phyloP scores from a whole-genome alignment of 2,888 invertebrate species.

The Synergus gifuensis region DNA sequence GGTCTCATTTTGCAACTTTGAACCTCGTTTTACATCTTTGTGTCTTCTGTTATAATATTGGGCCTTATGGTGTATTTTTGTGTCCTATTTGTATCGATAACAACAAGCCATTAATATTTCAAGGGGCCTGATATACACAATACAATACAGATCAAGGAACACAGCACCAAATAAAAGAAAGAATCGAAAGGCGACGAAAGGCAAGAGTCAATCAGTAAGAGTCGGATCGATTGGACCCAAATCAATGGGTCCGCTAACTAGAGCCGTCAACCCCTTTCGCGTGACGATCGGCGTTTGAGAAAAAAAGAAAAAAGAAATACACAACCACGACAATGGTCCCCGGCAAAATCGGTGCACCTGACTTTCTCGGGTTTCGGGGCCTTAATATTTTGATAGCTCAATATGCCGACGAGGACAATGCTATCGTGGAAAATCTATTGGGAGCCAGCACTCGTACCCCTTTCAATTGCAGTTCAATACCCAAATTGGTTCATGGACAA shows the following conservation, averaged over 20 bases:
- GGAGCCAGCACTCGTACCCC: slow-evolving; percentile 58
- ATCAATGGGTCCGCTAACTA: slow-evolving; percentile 58
- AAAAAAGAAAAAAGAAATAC: slow-evolving; percentile 42
- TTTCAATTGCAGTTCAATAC: slow-evolving; percentile 75
- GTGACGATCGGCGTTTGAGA: slow-evolving; percentile 41
- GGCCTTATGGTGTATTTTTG: neutral
- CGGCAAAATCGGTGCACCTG: slow-evolving; percentile 63
- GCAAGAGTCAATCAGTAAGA: slow-evolving; percentile 58
- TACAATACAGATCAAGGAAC: neutral
- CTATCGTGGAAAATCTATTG: slow-evolving; percentile 70
- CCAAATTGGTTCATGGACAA: slow-evolving; percentile 74
- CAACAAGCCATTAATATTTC: neutral
- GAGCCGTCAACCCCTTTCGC: slow-evolving; percentile 57
- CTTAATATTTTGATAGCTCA: slow-evolving; percentile 77
- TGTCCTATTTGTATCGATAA: slow-evolving; percentile 4
- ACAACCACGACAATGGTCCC: slow-evolving; percentile 51
- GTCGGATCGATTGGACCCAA: slow-evolving; percentile 46
- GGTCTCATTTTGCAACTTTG: too few relatives aligned
- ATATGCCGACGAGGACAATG: slow-evolving; percentile 71
- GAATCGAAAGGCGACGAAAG: slow-evolving; percentile 44
- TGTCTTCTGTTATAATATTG: neutral
- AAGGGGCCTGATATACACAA: neutral
- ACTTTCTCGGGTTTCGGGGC: slow-evolving; percentile 55
- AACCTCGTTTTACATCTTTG: too few relatives aligned
- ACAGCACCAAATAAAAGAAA: slow-evolving; percentile 26